These are phyloP conservation scores for Diphyllodes magnificus DNA, from an alignment of 2,113 vertebrate species.

Conservation along the genomic window DNA sequence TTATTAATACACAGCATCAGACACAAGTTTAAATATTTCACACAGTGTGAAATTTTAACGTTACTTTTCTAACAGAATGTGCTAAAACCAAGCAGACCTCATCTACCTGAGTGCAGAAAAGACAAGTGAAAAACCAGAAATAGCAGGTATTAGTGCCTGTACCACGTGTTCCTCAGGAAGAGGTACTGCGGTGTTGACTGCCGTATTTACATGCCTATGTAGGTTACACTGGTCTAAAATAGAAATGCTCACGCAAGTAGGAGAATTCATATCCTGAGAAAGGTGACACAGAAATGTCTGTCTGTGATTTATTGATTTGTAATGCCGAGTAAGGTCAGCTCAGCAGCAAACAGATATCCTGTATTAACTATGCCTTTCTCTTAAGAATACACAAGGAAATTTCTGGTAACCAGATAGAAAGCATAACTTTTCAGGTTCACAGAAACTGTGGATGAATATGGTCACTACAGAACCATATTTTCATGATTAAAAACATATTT, in stretches of 20 bases:
- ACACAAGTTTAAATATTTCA: neutral
- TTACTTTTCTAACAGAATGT: neutral
- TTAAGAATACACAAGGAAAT: neutral
- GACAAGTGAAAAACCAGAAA: neutral
- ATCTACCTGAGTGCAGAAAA: neutral
- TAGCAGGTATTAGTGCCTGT: neutral
- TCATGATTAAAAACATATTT: neutral
- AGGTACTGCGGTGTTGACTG: neutral
- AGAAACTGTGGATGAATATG: neutral
- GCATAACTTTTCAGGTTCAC: neutral
- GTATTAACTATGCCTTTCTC: neutral
- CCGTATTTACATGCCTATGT: neutral
- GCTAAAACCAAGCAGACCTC: neutral
- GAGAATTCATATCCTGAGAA: neutral
- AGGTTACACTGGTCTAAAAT: neutral
- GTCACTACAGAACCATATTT: neutral
- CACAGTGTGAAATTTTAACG: neutral
- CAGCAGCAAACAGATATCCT: neutral
- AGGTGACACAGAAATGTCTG: neutral
- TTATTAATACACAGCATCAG: neutral
- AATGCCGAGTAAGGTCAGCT: neutral
- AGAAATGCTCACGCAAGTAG: neutral
- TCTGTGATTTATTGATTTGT: neutral
- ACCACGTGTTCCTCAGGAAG: neutral
- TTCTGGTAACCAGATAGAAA: neutral